Evolutionary conservation across 2,797 vertebrate species (phyloP), one percentile per base, ranked within the genome.

Genomic region (Limosa lapponica): DNA sequence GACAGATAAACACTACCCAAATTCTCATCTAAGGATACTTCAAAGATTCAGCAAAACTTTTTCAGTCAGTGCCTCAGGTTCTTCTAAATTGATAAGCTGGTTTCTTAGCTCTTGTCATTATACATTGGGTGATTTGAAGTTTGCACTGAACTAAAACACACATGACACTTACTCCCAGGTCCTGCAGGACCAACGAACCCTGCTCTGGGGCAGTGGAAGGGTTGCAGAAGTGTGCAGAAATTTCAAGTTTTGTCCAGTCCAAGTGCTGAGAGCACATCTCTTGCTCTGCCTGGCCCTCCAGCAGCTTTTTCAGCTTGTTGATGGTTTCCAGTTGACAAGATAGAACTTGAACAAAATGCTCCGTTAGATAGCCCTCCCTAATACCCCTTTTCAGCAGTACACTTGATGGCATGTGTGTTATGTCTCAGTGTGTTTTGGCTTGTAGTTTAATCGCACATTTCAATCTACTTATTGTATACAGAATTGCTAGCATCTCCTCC

Each of bases 161-260:
- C 6, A 5, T 22, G 78, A 92, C 89, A 78, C 16, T 18, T 54
- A 93, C 46, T 89, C 65, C 22, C 71, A 74, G 46, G 65, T 91
- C 75, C 71, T 78, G 41, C 67, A 87, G 52, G 32, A 91, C 39
- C 89, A 71, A 66, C 3, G 15, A 74, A 85, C 28, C 8, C 67
- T 87, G 52, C 87, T 87, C 52, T 64, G 41, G 41, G 64, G 64
- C 52, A 79, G 27, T 8, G 19, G 13, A 78, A 30, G 52, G 16
- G 49, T 15, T 81, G 36, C 23, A 85, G 44, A 64, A 93, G 19
- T 11, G 49, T 48, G 61, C 49, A 81, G 67, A 80, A 81, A 51
- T 57, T 48, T 77, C 48, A 87, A 71, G 55, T 55, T 95, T 66
- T 89, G 92, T 82, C 70, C 58, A 90, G 46, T 62, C 27, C 43